These are phyloP conservation scores for Petaurus breviceps DNA, from an alignment of 2,113 vertebrate species.

Conservation along the genomic window DNA sequence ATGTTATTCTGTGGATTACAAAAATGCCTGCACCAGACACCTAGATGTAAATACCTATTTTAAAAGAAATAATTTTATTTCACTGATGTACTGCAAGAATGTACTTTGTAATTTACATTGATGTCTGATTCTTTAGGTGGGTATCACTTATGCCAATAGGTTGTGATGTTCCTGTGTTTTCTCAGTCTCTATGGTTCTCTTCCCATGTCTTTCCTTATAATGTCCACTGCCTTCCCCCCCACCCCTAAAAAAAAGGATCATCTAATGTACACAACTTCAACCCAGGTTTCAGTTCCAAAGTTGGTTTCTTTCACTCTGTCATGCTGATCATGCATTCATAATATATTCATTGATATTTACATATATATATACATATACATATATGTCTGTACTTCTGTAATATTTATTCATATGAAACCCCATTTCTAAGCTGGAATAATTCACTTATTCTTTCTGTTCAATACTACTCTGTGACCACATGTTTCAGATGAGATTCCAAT, in stretches of 20 bases:
- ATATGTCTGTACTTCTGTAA: no score
- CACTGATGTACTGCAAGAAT: neutral
- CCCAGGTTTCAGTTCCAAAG: no score
- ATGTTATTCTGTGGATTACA: conserved; percentile 32
- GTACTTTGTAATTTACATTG: neutral
- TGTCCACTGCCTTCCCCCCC: no score
- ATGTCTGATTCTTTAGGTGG: neutral
- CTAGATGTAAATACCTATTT: conserved; percentile 64
- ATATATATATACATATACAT: no score
- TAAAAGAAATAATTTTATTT: neutral
- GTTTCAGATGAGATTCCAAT: no score
- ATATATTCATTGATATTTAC: no score
- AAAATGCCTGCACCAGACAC: conserved; percentile 53
- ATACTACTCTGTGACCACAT: no score
- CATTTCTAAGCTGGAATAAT: no score
- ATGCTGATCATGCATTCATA: no score
- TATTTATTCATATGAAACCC: no score
- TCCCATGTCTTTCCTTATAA: neutral
- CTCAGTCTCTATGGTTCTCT: neutral
- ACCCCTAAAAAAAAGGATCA: neutral
- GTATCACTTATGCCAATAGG: neutral
- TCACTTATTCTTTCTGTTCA: no score
- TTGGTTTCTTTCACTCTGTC: no score
- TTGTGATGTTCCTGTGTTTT: neutral
- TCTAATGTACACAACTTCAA: neutral